These are phyloP conservation scores for Vireo griseus DNA, from an alignment of 2,797 vertebrate species.

Conservation along the genomic window DNA sequence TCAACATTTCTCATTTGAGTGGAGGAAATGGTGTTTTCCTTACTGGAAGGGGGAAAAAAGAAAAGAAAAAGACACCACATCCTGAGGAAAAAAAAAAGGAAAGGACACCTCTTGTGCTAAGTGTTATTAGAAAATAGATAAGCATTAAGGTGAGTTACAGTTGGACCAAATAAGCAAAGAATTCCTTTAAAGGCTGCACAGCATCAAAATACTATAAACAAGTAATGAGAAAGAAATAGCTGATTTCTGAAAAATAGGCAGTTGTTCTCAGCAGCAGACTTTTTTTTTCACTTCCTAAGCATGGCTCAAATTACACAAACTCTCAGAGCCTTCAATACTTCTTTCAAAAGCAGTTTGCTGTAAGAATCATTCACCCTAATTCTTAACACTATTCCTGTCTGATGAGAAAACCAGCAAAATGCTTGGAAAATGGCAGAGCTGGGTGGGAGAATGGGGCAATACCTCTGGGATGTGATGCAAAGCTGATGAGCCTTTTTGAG, in stretches of 20 bases:
- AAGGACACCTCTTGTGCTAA: neutral
- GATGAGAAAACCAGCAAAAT: neutral
- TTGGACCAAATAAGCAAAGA: neutral
- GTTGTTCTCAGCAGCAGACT: neutral
- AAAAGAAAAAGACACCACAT: neutral
- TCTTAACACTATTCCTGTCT: neutral
- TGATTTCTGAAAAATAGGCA: neutral
- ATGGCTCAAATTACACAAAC: neutral
- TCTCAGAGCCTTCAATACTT: neutral
- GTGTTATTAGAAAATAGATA: slow-evolving; percentile 1
- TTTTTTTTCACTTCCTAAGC: neutral
- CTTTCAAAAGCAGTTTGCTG: neutral
- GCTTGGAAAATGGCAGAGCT: neutral
- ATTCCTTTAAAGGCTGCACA: neutral
- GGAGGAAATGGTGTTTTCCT: slow-evolving; percentile 30
- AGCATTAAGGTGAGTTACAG: neutral
- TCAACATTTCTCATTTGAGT: slow-evolving; percentile 17
- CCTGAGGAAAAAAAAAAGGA: neutral
- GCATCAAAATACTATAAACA: neutral
- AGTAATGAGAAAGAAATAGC: neutral
- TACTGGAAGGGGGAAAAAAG: neutral
- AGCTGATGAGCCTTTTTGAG: neutral
- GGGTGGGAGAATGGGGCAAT: neutral
- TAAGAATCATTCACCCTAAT: neutral
- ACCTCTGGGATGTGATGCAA: neutral